Evolutionary conservation across 2,113 vertebrate species (phyloP), one percentile per base, ranked within the genome.

Genomic region (Cichladusa arquata): DNA sequence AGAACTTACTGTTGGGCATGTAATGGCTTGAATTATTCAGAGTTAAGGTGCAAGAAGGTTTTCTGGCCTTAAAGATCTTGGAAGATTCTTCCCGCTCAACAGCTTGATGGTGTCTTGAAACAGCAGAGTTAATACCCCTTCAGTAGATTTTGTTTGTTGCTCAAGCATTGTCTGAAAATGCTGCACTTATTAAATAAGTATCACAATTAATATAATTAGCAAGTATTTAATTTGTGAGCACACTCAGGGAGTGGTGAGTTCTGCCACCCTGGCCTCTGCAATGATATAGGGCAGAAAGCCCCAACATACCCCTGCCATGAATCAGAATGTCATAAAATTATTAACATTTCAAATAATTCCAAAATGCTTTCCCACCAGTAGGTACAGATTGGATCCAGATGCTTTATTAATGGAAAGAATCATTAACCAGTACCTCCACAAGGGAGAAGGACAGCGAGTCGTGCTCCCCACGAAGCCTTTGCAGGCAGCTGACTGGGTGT

Each of bases 381-480:
- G 96, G 95, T 94, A 93, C 92, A 97, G 94, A 97, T 97, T 96
- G 93, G 93, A 97, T 94, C 95, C 97, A 97, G 96, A 97, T 97
- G 96, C 93, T 91, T 85, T 87, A 95, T 94, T 90, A 95, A 69
- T 29, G 77, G 95, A 65, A 84, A 79, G 81, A 94, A 57, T 65
- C 79, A 90, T 95, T 70, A 95, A 85, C 40, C 74, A 83, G 76
- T 42, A 79, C 94, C 88, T 93, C 93, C 71, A 53, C 19, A 14
- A 66, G 81, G 91, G 86, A 58, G 81, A 67, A 58, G 2, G 24
- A 65, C 78, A 93, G 88, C 0, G 2, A 93, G 76, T 42, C 1
- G 10, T 6, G 42, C 42, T 92, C 80, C 82, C 79, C 45, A 24
- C 1, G 10, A 77, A 91, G 76, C 36, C 38, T 80, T 57, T 65